Percentiles rank a stretch among this genome's conserved stretches.
Evolutionary conservation across 2,797 vertebrate genomes (phyloP).

Genomic region (Microctenopoma steveboyesi): DNA sequence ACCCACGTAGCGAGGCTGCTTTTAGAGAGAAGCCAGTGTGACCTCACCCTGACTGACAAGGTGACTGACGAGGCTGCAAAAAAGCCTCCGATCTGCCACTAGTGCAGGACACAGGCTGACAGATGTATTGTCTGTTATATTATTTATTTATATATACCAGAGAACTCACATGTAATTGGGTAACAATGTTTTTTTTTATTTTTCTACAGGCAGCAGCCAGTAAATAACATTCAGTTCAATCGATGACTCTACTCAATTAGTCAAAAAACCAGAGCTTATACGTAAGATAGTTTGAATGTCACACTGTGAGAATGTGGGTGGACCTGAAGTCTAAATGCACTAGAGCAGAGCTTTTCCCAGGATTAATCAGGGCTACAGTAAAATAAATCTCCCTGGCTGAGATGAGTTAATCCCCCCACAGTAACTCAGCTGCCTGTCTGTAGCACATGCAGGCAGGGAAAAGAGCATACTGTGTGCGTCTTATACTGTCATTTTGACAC

Average conservation of each 20-base stretch:
- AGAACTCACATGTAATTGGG: neutral
- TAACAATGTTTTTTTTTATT: neutral
- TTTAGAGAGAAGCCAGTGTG: slow-evolving; percentile 88
- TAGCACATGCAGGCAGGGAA: slow-evolving; percentile 26
- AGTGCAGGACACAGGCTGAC: neutral
- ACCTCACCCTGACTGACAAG: slow-evolving; percentile 86
- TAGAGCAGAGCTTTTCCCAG: slow-evolving; percentile 52
- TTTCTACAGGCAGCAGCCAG: neutral
- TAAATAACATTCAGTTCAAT: slow-evolving; percentile 18
- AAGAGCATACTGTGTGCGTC: slow-evolving; percentile 31
- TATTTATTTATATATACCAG: neutral
- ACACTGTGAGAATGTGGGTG: slow-evolving; percentile 48
- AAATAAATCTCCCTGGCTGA: slow-evolving; percentile 60
- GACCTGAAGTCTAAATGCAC: slow-evolving; percentile 47
- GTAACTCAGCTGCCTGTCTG: slow-evolving; percentile 53
- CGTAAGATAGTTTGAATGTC: slow-evolving; percentile 35
- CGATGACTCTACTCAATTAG: slow-evolving; percentile 36
- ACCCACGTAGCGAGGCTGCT: slow-evolving; percentile 88
- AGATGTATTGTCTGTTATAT: neutral
- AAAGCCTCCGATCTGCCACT: neutral
- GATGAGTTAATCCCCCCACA: slow-evolving; percentile 65
- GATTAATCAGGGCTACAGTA: slow-evolving; percentile 63
- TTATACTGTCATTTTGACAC: slow-evolving; percentile 16
- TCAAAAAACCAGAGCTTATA: slow-evolving; percentile 49
- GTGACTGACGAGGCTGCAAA: slow-evolving; percentile 78